Base-by-base conservation (phyloP, 2,888 invertebrate genomes). In the Drosophila lutescens region DNA sequence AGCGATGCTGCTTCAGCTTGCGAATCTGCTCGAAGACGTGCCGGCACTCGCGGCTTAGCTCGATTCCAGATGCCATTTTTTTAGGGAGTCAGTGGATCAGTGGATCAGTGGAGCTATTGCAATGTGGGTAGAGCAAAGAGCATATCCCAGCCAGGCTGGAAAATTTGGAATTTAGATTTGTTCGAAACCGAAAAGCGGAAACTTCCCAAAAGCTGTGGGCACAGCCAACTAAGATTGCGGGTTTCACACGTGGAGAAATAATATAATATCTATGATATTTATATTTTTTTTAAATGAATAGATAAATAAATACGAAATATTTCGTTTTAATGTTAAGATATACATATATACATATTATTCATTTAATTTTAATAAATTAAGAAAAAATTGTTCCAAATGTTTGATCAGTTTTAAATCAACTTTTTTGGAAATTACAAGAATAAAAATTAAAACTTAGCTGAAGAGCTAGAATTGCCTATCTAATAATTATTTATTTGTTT, bases 31-130 rank as follows among this genome's bases (percentile, higher is more conserved):
- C 84, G 6, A 69, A 80, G 26, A 75, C 34, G 3, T 10, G 26
- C 26, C 53, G 63, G 44, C 86, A 77, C 1, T 80, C 67, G 0
- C 5, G 26, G 1, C 65, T 32, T 20, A 83, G 46, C 0, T 58
- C 36, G 26, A 80, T 75, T 5, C 83, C 86, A 1, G 80, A 72
- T 9, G 72, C 30, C 80, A 80, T 4, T 10, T 17, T 6, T 26
- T 4, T 4, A 9, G 10, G 34, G 38, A 8, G 38, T 10, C 43
- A 20, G 20, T 20, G 38, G 38, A 38, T 10, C 43, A 20, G 20
- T 20, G 38, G 38, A 38, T 7, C n/a, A 30, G 30, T 20, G 20
- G 20, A 20, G 20, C 3, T 20, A 20, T 3, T 20, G 20, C 20
- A 20, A 20, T 20, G 8, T n/a, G 15, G 49, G n/a, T 12, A 6